Evolutionary conservation across 2,113 vertebrate genomes (phyloP), one percentile per base, ranked within the genome.

Genomic region (Diadophis punctatus): DNA sequence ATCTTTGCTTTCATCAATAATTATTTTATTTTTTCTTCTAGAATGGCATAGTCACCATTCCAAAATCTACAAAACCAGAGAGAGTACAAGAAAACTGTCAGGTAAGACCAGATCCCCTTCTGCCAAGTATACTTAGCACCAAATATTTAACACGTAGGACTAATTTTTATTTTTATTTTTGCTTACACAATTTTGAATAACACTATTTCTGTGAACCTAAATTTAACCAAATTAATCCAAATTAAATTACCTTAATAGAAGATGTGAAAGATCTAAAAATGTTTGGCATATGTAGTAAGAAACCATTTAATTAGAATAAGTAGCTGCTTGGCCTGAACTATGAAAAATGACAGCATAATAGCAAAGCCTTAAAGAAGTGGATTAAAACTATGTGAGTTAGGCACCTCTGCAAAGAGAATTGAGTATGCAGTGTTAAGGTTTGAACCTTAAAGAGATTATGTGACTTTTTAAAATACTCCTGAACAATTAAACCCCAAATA

Each of bases 11-110:
- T 6, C 34, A 84, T 87, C 85, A 94, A 55, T 34, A 49, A 27
- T 58, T 91, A 18, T 49, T 90, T 0, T 87, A 93, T 91, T 95
- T 91, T 88, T 93, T 92, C 94, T 96, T 85, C 22, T 94, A 98
- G 98, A 99, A 98, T 94, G 97, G 96, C 55, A 93, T 98, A 93
- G 97, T 98, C 63, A 98, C 98, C 34, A 98, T 98, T 95, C 97
- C 98, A 27, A 99, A 99, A 95, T 98, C 98, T 27, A 98, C 95
- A 74, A 98, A 98, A 96, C 96, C 95, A 68, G 94, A 97, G 93
- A 97, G 97, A 93, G 95, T 98, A 95, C 90, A 94, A 91, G 97
- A 98, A 96, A 98, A 98, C 94, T 98, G 96, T 95, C 96, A 98
- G 93, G 97, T 98, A 95, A 97, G 97, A 93, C 90, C 58, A 51